Conservation (phyloP, 2,888 invertebrate genomes). For the Parochlus steinenii region DNA sequence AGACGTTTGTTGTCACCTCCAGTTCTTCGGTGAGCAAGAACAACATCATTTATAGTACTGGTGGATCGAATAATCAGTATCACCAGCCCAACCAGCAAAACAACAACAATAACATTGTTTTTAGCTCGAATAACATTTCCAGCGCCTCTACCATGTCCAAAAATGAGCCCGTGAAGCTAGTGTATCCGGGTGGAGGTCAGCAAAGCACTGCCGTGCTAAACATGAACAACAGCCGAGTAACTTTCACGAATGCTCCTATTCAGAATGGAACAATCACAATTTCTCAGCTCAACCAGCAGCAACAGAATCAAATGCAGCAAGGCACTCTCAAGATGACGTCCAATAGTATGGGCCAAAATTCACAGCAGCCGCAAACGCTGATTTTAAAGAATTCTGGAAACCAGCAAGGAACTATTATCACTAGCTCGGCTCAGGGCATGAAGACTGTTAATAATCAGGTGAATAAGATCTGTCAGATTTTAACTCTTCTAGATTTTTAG, state of each 20-base stretch:
- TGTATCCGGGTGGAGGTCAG: slow-evolving; percentile 27
- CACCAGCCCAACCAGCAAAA: too few relatives aligned
- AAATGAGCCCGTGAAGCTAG: slow-evolving; percentile 37
- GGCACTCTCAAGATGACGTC: slow-evolving; percentile 24
- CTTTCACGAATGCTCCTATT: slow-evolving; percentile 44
- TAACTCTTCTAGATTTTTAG: too few relatives aligned
- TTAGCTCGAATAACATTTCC: too few relatives aligned
- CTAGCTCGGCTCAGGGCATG: slow-evolving; percentile 40
- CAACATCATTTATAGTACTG: too few relatives aligned
- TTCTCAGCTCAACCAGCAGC: slow-evolving; percentile 17
- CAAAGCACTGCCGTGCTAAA: slow-evolving; percentile 23
- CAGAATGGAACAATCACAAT: slow-evolving; percentile 51
- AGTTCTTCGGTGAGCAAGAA: too few relatives aligned
- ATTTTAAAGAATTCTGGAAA: slow-evolving; percentile 46
- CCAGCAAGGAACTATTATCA: slow-evolving; percentile 32
- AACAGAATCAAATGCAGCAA: slow-evolving; percentile 19
- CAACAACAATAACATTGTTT: too few relatives aligned
- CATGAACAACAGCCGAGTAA: slow-evolving; percentile 39
- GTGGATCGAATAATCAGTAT: too few relatives aligned
- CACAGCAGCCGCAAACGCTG: slow-evolving; percentile 25
- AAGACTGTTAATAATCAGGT: slow-evolving; percentile 37
- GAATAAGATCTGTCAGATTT: too few relatives aligned
- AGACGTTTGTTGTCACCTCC: too few relatives aligned
- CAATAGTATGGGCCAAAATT: slow-evolving; percentile 32
- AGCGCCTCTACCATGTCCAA: slow-evolving; percentile 28